Conservation (phyloP, 2,797 vertebrate species). For the Xerus rutilus region DNA sequence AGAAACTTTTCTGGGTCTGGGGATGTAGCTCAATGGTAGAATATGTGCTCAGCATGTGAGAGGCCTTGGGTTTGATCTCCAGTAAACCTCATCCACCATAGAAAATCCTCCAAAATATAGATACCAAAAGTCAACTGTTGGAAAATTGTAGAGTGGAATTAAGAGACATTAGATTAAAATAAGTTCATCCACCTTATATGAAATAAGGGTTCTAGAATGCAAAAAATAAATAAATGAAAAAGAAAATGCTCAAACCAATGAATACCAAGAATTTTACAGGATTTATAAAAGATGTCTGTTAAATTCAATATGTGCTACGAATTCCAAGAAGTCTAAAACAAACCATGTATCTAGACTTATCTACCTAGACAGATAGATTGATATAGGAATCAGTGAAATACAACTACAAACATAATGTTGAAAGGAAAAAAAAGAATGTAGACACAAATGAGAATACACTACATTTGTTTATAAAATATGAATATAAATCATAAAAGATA, state of each 20-base stretch:
- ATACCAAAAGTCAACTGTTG: background rate
- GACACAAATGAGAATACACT: background rate
- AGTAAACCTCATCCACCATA: background rate
- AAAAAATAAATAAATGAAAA: background rate
- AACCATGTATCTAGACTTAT: background rate
- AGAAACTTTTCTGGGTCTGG: background rate
- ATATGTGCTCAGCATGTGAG: background rate
- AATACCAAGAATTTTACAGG: background rate
- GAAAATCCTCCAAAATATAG: background rate
- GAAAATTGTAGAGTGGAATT: background rate
- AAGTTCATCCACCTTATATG: background rate
- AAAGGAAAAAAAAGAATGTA: background rate
- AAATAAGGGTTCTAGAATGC: background rate
- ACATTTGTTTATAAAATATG: background rate
- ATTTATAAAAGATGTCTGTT: background rate
- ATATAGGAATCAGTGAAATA: background rate
- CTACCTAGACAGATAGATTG: too few relatives aligned
- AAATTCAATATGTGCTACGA: background rate
- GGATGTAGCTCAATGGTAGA: background rate
- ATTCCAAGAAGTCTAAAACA: background rate
- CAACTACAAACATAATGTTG: background rate
- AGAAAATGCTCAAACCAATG: background rate
- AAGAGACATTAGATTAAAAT: conserved; percentile 11
- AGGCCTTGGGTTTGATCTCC: background rate
- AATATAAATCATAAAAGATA: background rate